A percentile compares a stretch with the other conserved stretches of the same genome.
Evolutionary conservation across 92 coral and sea anemone genomes (phyloP).

Genomic region (Montipora capitata): DNA sequence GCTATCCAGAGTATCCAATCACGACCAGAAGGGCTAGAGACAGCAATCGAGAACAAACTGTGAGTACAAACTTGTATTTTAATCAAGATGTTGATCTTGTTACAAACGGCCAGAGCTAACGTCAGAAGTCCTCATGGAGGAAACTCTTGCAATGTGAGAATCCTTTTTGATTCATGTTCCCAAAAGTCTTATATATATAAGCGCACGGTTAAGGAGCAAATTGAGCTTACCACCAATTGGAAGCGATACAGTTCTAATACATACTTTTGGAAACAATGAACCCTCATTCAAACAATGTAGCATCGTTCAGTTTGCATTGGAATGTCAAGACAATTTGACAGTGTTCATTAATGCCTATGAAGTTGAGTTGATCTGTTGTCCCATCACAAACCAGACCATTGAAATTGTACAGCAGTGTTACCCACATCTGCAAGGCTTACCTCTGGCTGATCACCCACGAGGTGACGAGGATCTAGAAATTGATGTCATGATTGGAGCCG

Average conservation of each 20-base stretch:
- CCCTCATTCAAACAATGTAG: background rate
- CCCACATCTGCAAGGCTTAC: slow-evolving; percentile 31
- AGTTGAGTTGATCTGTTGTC: slow-evolving; percentile 49
- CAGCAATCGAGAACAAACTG: background rate
- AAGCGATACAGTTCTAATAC: background rate
- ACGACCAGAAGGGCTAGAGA: background rate
- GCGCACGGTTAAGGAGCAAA: background rate
- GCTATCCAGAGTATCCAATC: background rate
- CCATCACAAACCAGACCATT: slow-evolving; percentile 38
- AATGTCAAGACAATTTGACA: background rate
- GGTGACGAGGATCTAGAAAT: slow-evolving; percentile 29
- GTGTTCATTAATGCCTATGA: slow-evolving; percentile 36
- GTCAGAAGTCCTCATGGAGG: background rate
- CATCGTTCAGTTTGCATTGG: slow-evolving; percentile 8
- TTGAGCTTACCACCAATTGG: background rate
- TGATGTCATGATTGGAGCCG: slow-evolving; percentile 49
- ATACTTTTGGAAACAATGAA: slow-evolving; percentile 1
- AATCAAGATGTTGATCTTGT: no score
- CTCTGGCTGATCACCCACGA: slow-evolving; percentile 23
- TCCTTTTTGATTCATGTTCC: slow-evolving; percentile 21
- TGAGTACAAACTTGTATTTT: no score
- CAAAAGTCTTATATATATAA: background rate
- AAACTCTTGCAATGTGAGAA: background rate
- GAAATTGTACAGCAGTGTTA: slow-evolving; percentile 34
- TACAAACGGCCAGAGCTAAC: background rate